Base-by-base conservation (phyloP, 2,888 invertebrate genomes). In the Acanthoscelides obtectus region DNA sequence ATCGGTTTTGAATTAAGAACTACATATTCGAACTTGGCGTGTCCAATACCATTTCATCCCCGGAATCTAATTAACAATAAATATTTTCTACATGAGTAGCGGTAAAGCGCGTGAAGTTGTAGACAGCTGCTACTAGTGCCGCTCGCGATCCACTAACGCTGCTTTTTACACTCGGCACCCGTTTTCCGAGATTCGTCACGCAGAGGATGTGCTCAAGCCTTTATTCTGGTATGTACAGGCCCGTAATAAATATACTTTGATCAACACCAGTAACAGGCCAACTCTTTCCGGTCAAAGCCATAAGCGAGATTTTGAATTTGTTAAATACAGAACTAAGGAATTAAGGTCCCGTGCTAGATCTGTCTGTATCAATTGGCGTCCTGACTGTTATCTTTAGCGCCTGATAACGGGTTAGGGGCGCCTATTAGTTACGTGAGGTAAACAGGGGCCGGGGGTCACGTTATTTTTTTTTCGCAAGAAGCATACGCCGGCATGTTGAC, bases 51-150 rank as follows among this genome's bases (percentile, higher is more conserved):
- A 76, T 75, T 69, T 75, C 72, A 67, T 70, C 75, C 73, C 71
- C 74, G 72, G 74, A 77, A 73, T 73, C 72, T 77, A 78, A 79
- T 76, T 71, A 75, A 27, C 73, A 76, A 75, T 76, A 76, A 76
- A 77, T 77, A 78, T 77, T 78, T 78, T 78, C 77, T 78, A 75
- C 75, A 76, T 74, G 77, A 79, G 72, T 75, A 71, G 73, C 65
- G 67, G 45, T 67, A 75, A 76, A 69, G 76, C 74, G 77, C 78
- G 78, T 80, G 77, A 79, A 79, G 72, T 72, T 70, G 72, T 25
- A 74, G 76, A 77, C 81, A 80, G 80, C 77, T 80, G 80, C 45
- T 45, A 6, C 75, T 74, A 65, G 27, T 72, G 80, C 77, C 80
- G 80, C 45, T 45, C 45, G 75, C 74, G 66, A 45, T 72, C 70